Conservation (phyloP, 2,888 invertebrate species). For the Eilema griseolum region DNA sequence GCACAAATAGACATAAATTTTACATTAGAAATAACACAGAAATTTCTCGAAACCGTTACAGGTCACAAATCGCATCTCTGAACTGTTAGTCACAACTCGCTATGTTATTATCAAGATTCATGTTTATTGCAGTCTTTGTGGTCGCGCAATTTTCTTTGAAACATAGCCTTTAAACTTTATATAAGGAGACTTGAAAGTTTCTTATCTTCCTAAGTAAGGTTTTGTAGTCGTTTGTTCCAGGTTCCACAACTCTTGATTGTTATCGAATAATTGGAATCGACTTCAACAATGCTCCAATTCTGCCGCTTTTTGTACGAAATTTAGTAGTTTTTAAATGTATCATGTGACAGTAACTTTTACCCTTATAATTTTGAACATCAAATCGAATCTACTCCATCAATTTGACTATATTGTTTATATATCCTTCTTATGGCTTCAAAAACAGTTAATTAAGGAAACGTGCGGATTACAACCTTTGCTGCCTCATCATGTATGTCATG, state of each 20-base stretch:
- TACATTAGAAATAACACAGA: too few species aligned
- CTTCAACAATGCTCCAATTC: conserved; percentile 44
- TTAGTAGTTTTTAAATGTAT: conserved; percentile 34
- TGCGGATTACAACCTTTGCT: too few species aligned
- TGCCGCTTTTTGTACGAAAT: conserved; percentile 46
- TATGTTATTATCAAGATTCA: conserved; percentile 52
- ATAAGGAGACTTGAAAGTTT: conserved; percentile 57
- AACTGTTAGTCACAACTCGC: conserved; percentile 27
- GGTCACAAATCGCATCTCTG: conserved; percentile 18
- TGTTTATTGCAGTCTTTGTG: conserved; percentile 55
- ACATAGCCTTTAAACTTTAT: conserved; percentile 53
- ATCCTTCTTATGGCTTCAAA: too few species aligned
- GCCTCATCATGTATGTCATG: too few species aligned
- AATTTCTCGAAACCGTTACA: not conserved
- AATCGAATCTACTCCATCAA: too few species aligned
- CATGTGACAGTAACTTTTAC: not conserved
- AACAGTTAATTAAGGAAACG: too few species aligned
- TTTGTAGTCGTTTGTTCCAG: conserved; percentile 56
- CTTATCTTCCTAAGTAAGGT: conserved; percentile 59
- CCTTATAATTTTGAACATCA: not conserved
- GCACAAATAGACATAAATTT: too few species aligned
- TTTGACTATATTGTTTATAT: too few species aligned
- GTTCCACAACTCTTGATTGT: conserved; percentile 53
- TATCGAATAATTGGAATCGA: conserved; percentile 46
- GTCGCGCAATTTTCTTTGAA: conserved; percentile 48